phyloP scores from a whole-genome alignment of 2,113 vertebrate genomes.

The Myiozetetes cayanensis region DNA sequence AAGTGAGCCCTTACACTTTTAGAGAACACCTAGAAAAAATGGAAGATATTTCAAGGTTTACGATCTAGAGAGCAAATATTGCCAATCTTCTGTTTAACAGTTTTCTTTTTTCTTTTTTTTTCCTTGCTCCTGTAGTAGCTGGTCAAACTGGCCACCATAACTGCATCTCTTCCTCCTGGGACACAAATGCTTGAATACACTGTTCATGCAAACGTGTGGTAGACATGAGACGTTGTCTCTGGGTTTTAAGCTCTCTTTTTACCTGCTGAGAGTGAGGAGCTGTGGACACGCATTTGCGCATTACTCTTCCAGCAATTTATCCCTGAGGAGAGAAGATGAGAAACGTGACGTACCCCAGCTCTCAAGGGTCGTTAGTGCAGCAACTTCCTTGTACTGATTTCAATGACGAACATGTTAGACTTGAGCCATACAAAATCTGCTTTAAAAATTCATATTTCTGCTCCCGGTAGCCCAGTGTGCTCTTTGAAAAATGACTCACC shows the following conservation, averaged over 20 bases:
- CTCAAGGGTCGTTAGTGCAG: not conserved
- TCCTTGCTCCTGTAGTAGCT: not conserved
- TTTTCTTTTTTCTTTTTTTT: not conserved
- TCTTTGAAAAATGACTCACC: not conserved
- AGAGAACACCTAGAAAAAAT: not conserved
- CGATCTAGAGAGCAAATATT: not conserved
- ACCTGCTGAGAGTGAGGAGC: not conserved
- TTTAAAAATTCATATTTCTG: constrained; percentile 16
- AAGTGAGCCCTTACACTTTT: not conserved
- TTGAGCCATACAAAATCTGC: not conserved
- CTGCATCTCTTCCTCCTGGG: not conserved
- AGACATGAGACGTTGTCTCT: not conserved
- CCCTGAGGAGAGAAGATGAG: not conserved
- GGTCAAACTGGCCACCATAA: not conserved
- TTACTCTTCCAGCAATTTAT: not conserved
- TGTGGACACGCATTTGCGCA: not conserved
- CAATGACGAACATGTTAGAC: not conserved
- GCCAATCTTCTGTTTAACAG: not conserved
- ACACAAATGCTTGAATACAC: not conserved
- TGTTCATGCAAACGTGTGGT: not conserved
- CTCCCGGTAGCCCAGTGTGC: not conserved
- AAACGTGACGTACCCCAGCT: accelerated
- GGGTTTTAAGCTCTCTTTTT: not conserved
- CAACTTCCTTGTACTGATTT: not conserved
- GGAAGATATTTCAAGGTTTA: not conserved